Conservation (phyloP, 2,888 invertebrate genomes). For the Stratiomys singularior region DNA sequence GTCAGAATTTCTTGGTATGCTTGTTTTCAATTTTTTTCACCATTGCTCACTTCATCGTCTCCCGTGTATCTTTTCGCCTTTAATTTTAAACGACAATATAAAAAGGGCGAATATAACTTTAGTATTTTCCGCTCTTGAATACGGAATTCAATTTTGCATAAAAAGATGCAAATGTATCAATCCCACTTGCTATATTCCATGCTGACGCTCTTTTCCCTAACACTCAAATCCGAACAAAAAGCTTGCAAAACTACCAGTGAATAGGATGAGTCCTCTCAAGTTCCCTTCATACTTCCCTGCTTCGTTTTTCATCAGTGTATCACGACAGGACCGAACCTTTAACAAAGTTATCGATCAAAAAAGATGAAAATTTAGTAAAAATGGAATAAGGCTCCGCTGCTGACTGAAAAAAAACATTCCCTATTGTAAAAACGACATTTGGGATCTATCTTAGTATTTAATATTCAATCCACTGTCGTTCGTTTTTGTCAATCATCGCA, state of each 20-base stretch:
- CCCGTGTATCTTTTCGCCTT: background rate
- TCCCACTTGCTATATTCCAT: background rate
- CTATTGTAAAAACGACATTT: background rate
- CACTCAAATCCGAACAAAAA: background rate
- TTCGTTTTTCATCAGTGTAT: background rate
- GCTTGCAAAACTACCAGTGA: background rate
- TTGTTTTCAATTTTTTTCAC: slow-evolving; percentile 20
- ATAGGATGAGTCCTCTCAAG: background rate
- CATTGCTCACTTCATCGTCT: background rate
- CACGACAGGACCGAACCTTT: slow-evolving; percentile 1
- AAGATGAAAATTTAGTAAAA: slow-evolving; percentile 1
- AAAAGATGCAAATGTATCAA: slow-evolving; percentile 6
- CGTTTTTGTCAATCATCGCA: slow-evolving; percentile 38
- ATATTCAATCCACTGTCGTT: slow-evolving; percentile 42
- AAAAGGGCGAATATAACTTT: slow-evolving; percentile 19
- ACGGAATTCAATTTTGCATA: slow-evolving; percentile 34
- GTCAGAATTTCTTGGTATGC: background rate
- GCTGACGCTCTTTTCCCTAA: background rate
- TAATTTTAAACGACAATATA: background rate
- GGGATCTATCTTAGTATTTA: slow-evolving; percentile 22
- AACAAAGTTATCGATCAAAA: slow-evolving; percentile 45
- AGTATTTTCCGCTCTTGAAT: background rate
- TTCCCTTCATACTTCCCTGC: background rate
- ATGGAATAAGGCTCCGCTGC: background rate
- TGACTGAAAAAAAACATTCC: background rate